These are phyloP conservation scores for Reticulitermes speratus DNA, from an alignment of 1,140 invertebrate species.

Conservation along the genomic window DNA sequence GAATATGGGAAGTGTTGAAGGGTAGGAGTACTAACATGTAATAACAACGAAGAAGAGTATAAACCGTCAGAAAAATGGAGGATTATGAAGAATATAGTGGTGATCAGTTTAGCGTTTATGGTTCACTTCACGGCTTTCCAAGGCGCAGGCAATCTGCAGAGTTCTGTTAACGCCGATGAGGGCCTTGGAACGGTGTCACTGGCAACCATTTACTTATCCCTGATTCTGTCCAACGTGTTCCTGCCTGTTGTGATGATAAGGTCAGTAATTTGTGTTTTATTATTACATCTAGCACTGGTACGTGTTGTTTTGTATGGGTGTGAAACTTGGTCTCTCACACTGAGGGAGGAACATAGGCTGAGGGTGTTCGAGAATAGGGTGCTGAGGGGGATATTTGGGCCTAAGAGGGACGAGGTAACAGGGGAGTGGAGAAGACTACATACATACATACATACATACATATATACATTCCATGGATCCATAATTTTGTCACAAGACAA, in stretches of 20 bases:
- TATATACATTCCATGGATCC: too few relatives aligned
- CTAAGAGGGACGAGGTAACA: too few relatives aligned
- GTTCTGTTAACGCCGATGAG: constrained; percentile 66
- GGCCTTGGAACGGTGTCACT: constrained; percentile 69
- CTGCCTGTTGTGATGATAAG: constrained; percentile 73
- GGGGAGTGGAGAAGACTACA: too few relatives aligned
- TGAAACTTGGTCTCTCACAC: too few relatives aligned
- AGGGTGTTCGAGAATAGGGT: too few relatives aligned
- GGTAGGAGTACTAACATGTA: not conserved
- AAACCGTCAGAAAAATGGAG: constrained; percentile 58
- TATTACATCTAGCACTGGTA: not conserved
- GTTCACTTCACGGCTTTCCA: constrained; percentile 82
- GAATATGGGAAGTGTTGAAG: not conserved
- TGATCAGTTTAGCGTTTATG: constrained; percentile 76
- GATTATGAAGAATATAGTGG: constrained; percentile 69
- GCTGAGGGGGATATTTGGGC: too few relatives aligned
- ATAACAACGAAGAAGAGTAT: not conserved
- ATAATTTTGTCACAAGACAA: too few relatives aligned
- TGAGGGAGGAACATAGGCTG: too few relatives aligned
- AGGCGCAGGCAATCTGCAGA: constrained; percentile 76
- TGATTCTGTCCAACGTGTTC: constrained; percentile 79
- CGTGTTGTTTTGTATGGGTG: too few relatives aligned
- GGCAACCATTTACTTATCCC: constrained; percentile 73
- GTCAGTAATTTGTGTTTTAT: constrained; percentile 44
- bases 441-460: too few relatives aligned